Evolutionary conservation across 2,888 invertebrate species (phyloP).

Genomic region (Lasioglossum vierecki): DNA sequence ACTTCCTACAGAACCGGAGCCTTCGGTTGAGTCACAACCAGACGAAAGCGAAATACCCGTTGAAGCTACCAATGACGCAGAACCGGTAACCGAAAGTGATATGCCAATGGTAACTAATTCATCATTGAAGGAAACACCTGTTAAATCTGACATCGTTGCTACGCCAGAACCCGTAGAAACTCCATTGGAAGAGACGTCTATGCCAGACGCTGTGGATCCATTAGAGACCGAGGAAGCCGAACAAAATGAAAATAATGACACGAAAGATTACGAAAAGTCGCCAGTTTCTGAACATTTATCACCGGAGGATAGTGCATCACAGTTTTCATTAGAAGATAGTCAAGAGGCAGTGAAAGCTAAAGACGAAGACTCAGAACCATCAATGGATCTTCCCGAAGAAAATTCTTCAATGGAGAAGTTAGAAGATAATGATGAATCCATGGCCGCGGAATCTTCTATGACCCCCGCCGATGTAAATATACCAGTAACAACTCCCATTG

Average conservation of each 20-base stretch:
- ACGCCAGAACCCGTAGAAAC: conserved; percentile 43
- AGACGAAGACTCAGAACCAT: conserved; percentile 47
- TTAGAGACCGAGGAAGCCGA: conserved; percentile 50
- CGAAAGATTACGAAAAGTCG: conserved; percentile 61
- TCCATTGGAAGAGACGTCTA: conserved; percentile 46
- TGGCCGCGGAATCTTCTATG: conserved; percentile 63
- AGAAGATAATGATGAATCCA: conserved; percentile 66
- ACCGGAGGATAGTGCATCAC: conserved; percentile 55
- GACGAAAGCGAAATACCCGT: conserved; percentile 45
- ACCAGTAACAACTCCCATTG: conserved; percentile 68
- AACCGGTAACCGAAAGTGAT: conserved; percentile 49
- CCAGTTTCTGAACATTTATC: conserved; percentile 49
- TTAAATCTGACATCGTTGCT: conserved; percentile 43
- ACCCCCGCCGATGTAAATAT: conserved; percentile 50
- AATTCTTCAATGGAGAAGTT: conserved; percentile 52
- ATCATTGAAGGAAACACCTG: conserved; percentile 33
- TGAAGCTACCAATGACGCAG: conserved; percentile 49
- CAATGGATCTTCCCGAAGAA: conserved; percentile 61
- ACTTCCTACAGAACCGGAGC: conserved; percentile 52
- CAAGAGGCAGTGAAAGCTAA: conserved; percentile 56
- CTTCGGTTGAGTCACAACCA: conserved; percentile 29
- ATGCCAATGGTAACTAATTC: conserved; percentile 28
- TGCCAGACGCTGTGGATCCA: conserved; percentile 39
- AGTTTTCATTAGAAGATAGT: conserved; percentile 63
- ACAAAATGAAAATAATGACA: conserved; percentile 41